Conservation (phyloP, 1,140 invertebrate species). For the Mizuhopecten yessoensis region DNA sequence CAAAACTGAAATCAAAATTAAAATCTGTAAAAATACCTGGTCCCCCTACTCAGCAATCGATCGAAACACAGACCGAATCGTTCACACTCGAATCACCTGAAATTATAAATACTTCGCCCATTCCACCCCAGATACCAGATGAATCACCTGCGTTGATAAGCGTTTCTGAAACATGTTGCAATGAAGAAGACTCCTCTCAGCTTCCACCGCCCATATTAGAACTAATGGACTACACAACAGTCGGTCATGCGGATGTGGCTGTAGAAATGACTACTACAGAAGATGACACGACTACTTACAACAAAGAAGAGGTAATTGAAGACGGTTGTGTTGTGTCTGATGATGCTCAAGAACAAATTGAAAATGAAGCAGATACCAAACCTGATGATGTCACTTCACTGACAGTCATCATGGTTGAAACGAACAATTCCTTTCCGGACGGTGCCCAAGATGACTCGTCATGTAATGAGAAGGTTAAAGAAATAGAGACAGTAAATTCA, state of each 20-base stretch:
- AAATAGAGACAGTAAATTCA: not conserved
- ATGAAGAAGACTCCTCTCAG: not conserved
- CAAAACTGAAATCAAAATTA: conserved; percentile 14
- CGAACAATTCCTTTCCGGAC: not conserved
- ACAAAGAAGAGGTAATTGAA: not conserved
- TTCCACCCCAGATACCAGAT: not conserved
- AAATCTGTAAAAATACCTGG: conserved; percentile 21
- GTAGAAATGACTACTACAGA: not conserved
- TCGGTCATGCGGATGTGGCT: no score
- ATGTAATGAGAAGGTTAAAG: not conserved
- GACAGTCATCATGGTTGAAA: not conserved
- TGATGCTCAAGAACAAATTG: not conserved
- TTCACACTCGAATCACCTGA: not conserved
- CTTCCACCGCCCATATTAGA: not conserved
- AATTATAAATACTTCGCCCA: not conserved
- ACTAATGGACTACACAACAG: not conserved
- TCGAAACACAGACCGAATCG: not conserved
- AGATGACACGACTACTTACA: not conserved
- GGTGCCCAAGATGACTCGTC: not conserved
- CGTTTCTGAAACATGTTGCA: not conserved
- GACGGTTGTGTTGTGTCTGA: not conserved
- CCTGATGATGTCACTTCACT: not conserved
- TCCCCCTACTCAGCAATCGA: not conserved
- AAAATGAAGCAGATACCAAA: not conserved
- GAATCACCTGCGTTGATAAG: not conserved